These are phyloP conservation scores for Petrolisthes manimaculis DNA, from an alignment of 2,888 invertebrate genomes.

Conservation along the genomic window DNA sequence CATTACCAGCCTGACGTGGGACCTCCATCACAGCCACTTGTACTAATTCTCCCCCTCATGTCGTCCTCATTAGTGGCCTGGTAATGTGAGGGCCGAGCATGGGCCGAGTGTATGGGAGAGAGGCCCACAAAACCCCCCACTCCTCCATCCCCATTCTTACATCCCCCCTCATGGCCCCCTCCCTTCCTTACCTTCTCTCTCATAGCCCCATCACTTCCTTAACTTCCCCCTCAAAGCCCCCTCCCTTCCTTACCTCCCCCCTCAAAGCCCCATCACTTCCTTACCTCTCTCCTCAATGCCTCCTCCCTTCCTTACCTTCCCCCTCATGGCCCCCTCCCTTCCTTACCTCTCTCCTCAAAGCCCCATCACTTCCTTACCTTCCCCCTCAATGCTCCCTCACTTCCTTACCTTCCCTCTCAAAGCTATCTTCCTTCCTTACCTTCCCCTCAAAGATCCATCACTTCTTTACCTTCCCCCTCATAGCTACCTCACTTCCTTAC, in stretches of 20 bases:
- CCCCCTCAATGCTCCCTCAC: background rate
- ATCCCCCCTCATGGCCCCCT: too few species aligned
- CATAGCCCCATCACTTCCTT: too few species aligned
- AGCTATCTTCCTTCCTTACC: background rate
- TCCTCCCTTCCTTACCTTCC: background rate
- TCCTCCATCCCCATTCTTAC: too few species aligned
- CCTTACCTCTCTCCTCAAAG: background rate
- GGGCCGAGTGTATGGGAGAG: background rate
- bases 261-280: background rate
- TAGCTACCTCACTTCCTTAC: too few species aligned
- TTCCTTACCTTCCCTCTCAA: too few species aligned
- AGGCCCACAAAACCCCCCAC: background rate
- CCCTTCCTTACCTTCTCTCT: too few species aligned
- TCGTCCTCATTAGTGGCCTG: slow-evolving; percentile 25
- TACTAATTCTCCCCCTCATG: slow-evolving; percentile 25
- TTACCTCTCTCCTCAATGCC: background rate
- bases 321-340: background rate
- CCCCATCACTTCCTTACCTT: background rate
- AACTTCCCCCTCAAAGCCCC: background rate
- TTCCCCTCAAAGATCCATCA: background rate
- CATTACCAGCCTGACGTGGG: slow-evolving; percentile 8
- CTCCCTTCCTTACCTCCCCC: background rate
- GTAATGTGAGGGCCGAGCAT: slow-evolving; percentile 12
- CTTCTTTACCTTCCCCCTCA: background rate
- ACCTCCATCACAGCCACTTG: slow-evolving; percentile 22